Base-by-base conservation (phyloP, 1,140 invertebrate genomes). In the Tetraneura akinire region DNA sequence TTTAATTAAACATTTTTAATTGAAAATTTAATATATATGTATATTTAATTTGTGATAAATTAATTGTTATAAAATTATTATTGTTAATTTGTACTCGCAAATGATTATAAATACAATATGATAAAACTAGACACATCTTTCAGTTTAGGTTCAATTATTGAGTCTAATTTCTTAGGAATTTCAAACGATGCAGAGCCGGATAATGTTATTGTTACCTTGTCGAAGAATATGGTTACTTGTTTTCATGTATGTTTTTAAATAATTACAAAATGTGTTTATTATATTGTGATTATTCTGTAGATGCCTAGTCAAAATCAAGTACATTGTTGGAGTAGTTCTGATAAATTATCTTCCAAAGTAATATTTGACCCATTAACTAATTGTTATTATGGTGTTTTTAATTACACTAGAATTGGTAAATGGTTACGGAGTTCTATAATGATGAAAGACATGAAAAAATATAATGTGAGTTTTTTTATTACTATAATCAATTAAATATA, bases 141-240 rank as follows among this genome's bases (percentile, higher is more conserved):
- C 5, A 78, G 74, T 78, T 78, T 78, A 9, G 74, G 74, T 78
- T 78, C 74, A 5, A 78, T 78, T 47, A 78, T 78, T 47, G 74
- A 78, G 13, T 29, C 74, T 0, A 78, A 78, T 78, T 78, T 78
- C 23, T 78, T 78, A 14, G 74, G 74, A 14, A 78, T 78, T 60
- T 55, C 74, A 4, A 78, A 78, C 13, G 74, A 78, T 47, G 74
- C 37, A 6, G 55, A 78, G 18, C 29, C 37, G 0, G 37, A 78
- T 29, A 78, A 78, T 78, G 74, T 78, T 29, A 78, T 78, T 60
- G 74, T 78, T 9, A 78, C 74, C 0, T 23, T 78, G 11, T 78
- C 74, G n/a, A 78, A 78, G 10, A 78, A 78, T 18, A 78, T 78
- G 74, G 74, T 78, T 47, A 78, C 55, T 78, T 78, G 74, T 78